Evolutionary conservation across 2,113 vertebrate genomes (phyloP).

Genomic region (Forbesichthys agassizii): DNA sequence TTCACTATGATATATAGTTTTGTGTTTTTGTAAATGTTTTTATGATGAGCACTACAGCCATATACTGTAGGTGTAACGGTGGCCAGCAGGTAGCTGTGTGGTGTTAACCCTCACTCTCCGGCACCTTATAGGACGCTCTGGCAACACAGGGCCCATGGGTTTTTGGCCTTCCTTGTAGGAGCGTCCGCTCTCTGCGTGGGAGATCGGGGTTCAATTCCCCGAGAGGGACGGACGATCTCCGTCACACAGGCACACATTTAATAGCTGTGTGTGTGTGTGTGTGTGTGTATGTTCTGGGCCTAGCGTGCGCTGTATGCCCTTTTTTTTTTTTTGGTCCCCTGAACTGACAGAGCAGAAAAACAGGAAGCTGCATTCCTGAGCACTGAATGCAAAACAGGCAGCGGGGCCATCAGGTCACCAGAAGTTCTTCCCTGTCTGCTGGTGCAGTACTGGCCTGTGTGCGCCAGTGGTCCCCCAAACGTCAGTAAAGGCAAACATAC

Average conservation of each 20-base stretch:
- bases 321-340: slow-evolving; percentile 50
- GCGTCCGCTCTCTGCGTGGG: too few species aligned
- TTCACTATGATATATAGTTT: background rate
- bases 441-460: background rate
- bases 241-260: too few species aligned
- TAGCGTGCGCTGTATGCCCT: slow-evolving; percentile 28
- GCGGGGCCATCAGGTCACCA: slow-evolving; percentile 32
- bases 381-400: slow-evolving; percentile 46
- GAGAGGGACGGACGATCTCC: too few species aligned
- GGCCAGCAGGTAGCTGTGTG: too few species aligned
- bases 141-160: too few species aligned
- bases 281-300: background rate
- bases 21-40: background rate
- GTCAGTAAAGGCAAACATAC: slow-evolving; percentile 28
- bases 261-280: slow-evolving; percentile 1
- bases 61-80: too few species aligned
- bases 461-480: slow-evolving; percentile 11
- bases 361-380: slow-evolving; percentile 77
- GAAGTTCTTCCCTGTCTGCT: slow-evolving; percentile 10
- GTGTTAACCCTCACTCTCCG: too few species aligned
- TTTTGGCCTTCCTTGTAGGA: too few species aligned
- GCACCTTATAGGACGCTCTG: too few species aligned
- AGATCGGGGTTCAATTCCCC: too few species aligned
- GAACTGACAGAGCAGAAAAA: slow-evolving; percentile 67
- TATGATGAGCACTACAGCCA: too few species aligned